These are phyloP conservation scores for Eueremaeus valkanovi DNA, from an alignment of 2,888 invertebrate species.

Conservation along the genomic window DNA sequence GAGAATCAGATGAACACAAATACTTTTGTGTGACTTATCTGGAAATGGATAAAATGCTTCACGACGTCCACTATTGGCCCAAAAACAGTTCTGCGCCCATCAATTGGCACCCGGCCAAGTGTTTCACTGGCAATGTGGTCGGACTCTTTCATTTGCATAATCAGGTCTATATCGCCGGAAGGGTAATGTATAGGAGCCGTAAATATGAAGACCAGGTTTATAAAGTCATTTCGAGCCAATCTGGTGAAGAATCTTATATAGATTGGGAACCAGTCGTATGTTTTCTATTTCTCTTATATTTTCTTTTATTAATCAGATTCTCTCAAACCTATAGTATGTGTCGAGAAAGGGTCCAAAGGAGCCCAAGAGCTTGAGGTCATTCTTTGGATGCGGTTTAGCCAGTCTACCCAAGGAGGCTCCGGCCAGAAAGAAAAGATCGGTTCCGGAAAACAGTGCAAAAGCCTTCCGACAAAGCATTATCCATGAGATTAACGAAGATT, in stretches of 20 bases:
- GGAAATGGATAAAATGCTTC: background rate
- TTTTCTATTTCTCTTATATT: background rate
- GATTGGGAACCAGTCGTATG: background rate
- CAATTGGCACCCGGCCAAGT: background rate
- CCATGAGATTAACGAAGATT: too few relatives aligned
- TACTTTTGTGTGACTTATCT: background rate
- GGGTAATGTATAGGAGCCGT: background rate
- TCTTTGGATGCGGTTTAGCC: background rate
- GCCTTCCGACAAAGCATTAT: too few relatives aligned
- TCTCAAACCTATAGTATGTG: background rate
- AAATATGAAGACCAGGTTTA: background rate
- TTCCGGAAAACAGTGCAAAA: too few relatives aligned
- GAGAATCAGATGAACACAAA: background rate
- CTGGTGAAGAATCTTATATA: background rate
- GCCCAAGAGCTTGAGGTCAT: background rate
- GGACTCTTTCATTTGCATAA: background rate
- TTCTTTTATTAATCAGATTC: background rate
- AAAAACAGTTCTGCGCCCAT: background rate
- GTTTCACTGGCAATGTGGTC: background rate
- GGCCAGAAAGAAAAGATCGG: background rate
- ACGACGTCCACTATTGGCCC: background rate
- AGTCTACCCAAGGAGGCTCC: too few relatives aligned
- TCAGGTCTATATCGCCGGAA: background rate
- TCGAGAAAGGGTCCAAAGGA: background rate
- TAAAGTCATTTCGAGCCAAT: background rate